Evolutionary conservation across 2,113 vertebrate genomes (phyloP).

Genomic region (Grallaria varia): DNA sequence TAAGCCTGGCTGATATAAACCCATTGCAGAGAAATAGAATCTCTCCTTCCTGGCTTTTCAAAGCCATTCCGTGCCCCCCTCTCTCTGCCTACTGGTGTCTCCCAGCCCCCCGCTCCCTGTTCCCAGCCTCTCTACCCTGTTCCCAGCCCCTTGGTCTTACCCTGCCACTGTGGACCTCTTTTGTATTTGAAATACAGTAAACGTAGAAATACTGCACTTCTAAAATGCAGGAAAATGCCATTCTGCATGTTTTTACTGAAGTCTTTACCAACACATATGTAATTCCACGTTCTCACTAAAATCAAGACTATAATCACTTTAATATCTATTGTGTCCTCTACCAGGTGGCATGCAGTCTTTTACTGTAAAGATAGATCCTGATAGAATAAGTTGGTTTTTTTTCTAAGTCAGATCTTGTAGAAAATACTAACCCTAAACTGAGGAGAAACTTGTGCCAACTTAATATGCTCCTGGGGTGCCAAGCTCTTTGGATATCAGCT

Average conservation of each 20-base stretch:
- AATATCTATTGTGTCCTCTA: slow-evolving; percentile 32
- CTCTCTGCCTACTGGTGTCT: not conserved
- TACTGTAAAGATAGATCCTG: not conserved
- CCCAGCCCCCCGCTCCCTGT: fast-evolving
- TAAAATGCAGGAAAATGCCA: not conserved
- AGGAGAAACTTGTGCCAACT: not conserved
- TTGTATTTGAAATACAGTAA: not conserved
- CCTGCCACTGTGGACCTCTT: not conserved
- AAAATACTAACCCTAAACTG: not conserved
- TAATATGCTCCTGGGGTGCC: not conserved
- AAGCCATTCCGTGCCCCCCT: not conserved
- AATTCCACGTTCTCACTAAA: slow-evolving; percentile 1
- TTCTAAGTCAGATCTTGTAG: not conserved
- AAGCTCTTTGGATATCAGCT: not conserved
- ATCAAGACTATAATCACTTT: slow-evolving; percentile 12
- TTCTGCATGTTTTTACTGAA: not conserved
- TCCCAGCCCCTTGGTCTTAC: not conserved
- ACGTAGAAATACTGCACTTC: not conserved
- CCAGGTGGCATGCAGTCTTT: slow-evolving; percentile 7
- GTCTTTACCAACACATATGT: not conserved
- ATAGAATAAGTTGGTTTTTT: slow-evolving; percentile 36
- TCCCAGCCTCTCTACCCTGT: fast-evolving
- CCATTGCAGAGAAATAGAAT: slow-evolving; percentile 36
- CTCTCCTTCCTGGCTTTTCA: slow-evolving; percentile 23
- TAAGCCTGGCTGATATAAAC: slow-evolving; percentile 41